phyloP scores from a whole-genome alignment of 2,888 invertebrate genomes.

The Chrysina gloriosa region DNA sequence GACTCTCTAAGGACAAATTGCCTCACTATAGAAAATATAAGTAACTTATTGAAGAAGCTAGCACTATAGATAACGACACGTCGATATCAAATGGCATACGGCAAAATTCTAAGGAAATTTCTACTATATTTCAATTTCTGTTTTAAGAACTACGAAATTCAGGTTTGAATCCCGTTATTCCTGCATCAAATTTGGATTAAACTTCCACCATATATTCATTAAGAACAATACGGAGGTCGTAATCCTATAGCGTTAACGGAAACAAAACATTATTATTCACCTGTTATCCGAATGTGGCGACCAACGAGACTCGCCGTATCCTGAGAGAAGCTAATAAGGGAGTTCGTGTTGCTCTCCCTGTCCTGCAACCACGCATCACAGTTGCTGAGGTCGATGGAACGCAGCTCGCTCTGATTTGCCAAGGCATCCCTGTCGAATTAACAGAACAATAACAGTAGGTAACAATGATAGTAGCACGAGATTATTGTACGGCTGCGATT shows the following conservation, averaged over 20 bases:
- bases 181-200: too few species aligned
- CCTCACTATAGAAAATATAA: too few species aligned
- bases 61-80: too few species aligned
- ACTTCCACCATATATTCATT: too few species aligned
- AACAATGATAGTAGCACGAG: slow-evolving; percentile 1
- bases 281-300: slow-evolving; percentile 72
- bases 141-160: too few species aligned
- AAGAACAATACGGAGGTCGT: too few species aligned
- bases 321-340: slow-evolving; percentile 67
- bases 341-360: slow-evolving; percentile 73
- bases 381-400: slow-evolving; percentile 72
- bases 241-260: background rate
- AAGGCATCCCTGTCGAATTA: slow-evolving; percentile 72
- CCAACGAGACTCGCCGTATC: slow-evolving; percentile 76
- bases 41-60: too few species aligned
- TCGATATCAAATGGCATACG: too few species aligned
- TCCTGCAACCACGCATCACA: slow-evolving; percentile 76
- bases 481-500: background rate
- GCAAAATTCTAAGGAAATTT: too few species aligned
- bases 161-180: too few species aligned
- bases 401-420: slow-evolving; percentile 72
- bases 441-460: slow-evolving; percentile 41
- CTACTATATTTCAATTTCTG: too few species aligned
- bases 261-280: slow-evolving; percentile 21
- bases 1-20: too few species aligned